Conservation (phyloP, 2,113 vertebrate species). For the Carollia perspicillata region DNA sequence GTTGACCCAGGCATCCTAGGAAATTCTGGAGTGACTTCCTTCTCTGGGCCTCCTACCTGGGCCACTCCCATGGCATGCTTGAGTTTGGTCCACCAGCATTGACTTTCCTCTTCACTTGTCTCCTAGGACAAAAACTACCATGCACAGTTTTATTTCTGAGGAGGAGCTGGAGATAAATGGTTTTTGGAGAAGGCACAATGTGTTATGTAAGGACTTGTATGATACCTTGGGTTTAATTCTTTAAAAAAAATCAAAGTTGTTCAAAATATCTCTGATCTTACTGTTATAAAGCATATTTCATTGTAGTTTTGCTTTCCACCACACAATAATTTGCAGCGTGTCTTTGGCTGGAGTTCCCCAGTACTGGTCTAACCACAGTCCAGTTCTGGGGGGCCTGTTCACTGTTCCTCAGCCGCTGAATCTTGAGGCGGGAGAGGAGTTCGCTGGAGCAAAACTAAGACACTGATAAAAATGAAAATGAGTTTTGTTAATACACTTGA, state of each 20-base stretch:
- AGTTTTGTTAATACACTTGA: conserved; percentile 68
- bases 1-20: not conserved
- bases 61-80: rapidly evolving
- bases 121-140: not conserved
- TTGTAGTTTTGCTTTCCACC: not conserved
- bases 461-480: conserved; percentile 60
- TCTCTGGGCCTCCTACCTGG: too few species aligned
- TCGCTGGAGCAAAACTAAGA: conserved; percentile 64
- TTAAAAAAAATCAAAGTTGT: not conserved
- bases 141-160: not conserved
- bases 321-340: not conserved
- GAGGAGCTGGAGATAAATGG: not conserved
- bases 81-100: rapidly evolving
- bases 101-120: not conserved
- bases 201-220: not conserved
- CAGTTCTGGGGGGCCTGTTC: not conserved
- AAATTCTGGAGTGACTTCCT: not conserved
- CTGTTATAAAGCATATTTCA: not conserved
- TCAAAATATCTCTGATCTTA: not conserved
- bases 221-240: not conserved
- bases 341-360: not conserved
- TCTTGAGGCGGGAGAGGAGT: conserved; percentile 47
- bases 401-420: not conserved
- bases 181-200: not conserved
- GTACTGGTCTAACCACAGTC: rapidly evolving